Evolutionary conservation across 2,113 vertebrate genomes (phyloP).

Genomic region (Galemys pyrenaicus): DNA sequence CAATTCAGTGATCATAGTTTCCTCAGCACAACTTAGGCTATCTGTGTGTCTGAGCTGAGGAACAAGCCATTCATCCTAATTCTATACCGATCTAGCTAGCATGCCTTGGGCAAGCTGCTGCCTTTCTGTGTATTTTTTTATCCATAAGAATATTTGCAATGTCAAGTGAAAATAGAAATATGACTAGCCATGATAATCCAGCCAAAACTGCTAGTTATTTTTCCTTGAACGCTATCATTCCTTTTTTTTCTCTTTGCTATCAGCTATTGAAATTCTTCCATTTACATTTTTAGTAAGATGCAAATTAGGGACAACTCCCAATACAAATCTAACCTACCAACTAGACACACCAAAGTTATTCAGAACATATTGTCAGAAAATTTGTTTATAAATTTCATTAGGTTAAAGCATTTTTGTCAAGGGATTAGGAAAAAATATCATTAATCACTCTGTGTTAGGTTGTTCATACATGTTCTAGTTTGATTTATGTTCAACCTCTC

Average conservation of each 20-base stretch:
- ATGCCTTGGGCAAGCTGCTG: not conserved
- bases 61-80: not conserved
- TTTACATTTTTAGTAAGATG: not conserved
- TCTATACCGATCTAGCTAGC: not conserved
- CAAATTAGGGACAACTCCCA: not conserved
- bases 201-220: not conserved
- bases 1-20: not conserved
- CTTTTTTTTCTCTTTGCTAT: not conserved
- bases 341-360: not conserved
- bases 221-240: not conserved
- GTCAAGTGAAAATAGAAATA: not conserved
- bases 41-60: not conserved
- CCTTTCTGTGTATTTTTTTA: slow-evolving; percentile 1
- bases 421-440: not conserved
- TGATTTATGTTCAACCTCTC: not conserved
- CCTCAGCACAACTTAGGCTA: not conserved
- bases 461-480: not conserved
- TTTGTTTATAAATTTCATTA: not conserved
- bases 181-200: not conserved
- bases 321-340: not conserved
- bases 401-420: not conserved
- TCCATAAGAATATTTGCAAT: not conserved
- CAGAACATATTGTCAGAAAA: not conserved
- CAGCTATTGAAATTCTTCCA: not conserved
- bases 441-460: not conserved